Conservation (phyloP, 2,888 invertebrate genomes). For the Allophyes oxyacanthae region DNA sequence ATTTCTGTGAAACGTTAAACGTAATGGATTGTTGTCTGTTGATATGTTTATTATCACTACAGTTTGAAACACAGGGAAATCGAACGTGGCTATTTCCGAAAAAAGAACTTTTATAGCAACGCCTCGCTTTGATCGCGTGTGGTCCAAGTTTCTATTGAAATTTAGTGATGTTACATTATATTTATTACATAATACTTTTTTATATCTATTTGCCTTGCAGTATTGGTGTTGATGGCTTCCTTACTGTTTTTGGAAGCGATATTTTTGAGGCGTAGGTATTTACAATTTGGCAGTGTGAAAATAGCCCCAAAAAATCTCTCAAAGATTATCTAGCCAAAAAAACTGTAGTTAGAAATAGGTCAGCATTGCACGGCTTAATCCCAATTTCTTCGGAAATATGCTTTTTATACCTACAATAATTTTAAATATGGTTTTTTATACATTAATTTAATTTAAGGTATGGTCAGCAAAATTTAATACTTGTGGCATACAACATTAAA, state of each 20-base stretch:
- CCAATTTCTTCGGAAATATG: no score
- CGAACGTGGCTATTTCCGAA: conserved; percentile 77
- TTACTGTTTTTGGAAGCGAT: conserved; percentile 29
- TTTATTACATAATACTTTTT: conserved; percentile 50
- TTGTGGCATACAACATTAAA: no score
- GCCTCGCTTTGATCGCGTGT: conserved; percentile 83
- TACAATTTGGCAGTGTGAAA: neutral
- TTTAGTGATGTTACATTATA: conserved; percentile 59
- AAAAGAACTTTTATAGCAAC: conserved; percentile 78
- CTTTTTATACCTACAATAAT: no score
- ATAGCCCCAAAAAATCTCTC: neutral
- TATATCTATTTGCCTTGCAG: conserved; percentile 38
- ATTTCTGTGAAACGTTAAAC: conserved; percentile 75
- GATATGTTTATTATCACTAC: conserved; percentile 84
- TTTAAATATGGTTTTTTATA: no score
- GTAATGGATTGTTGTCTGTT: conserved; percentile 75
- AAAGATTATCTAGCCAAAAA: no score
- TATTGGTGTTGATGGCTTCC: conserved; percentile 45
- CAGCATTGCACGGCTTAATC: no score
- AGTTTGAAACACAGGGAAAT: conserved; percentile 75
- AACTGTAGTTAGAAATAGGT: no score
- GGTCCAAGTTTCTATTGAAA: conserved; percentile 68
- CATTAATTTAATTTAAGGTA: no score
- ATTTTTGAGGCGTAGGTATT: neutral
- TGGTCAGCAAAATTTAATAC: no score